Percentiles rank a stretch among this genome's conserved stretches.
phyloP scores from a whole-genome alignment of 2,113 vertebrate genomes.

The Fulica atra region DNA sequence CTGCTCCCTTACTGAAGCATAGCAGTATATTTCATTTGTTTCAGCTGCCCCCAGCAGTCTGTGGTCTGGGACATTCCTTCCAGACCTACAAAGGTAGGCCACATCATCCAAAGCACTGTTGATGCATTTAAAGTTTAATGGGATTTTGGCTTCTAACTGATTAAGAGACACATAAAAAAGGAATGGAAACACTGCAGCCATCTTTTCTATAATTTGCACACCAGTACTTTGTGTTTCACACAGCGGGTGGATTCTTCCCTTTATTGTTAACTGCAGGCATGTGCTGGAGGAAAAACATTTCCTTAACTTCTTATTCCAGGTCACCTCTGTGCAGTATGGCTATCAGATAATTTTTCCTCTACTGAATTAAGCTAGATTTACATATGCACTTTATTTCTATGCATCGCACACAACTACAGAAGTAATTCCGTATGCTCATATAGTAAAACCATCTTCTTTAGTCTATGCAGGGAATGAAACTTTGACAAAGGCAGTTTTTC shows the following conservation, averaged over 20 bases:
- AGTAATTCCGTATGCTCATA: background rate
- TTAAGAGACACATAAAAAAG: background rate
- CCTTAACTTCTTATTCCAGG: background rate
- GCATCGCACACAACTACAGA: background rate
- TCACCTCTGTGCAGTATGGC: background rate
- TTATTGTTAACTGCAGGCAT: background rate
- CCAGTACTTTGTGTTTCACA: background rate
- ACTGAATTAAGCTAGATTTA: background rate
- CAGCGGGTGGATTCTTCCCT: background rate
- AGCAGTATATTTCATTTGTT: background rate
- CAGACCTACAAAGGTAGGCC: background rate
- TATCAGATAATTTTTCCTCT: background rate
- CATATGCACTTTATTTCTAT: background rate
- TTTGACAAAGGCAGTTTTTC: background rate
- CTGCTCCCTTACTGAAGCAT: background rate
- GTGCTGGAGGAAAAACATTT: background rate
- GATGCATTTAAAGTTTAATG: background rate
- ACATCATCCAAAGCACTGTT: accelerated
- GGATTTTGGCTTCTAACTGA: background rate
- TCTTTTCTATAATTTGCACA: background rate
- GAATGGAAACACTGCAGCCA: background rate
- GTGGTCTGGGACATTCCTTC: background rate
- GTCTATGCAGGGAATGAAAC: background rate
- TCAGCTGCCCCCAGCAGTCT: background rate
- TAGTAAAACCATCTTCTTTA: background rate